Percentiles rank a stretch among this genome's conserved stretches.
Evolutionary conservation across 2,888 invertebrate genomes (phyloP).

Genomic region (Caenorhabditis parvicauda): DNA sequence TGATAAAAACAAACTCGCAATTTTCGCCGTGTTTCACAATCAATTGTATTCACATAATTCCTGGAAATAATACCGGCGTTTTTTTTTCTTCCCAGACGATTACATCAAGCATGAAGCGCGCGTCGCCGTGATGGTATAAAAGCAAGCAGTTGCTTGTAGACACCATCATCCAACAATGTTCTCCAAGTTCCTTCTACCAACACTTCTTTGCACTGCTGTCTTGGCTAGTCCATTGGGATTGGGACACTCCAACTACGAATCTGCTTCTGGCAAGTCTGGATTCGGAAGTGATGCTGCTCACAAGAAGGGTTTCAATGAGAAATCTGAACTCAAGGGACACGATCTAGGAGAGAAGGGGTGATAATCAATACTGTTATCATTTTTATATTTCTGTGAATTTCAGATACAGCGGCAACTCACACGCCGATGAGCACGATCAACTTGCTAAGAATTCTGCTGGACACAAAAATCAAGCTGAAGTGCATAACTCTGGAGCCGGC

Average conservation of each 20-base stretch:
- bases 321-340: constrained; percentile 34
- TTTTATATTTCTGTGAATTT: not conserved
- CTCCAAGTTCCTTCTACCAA: not conserved
- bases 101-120: not conserved
- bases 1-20: no score
- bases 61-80: no score
- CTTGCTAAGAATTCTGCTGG: constrained; percentile 31
- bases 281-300: constrained; percentile 37
- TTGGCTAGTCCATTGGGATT: constrained; percentile 8
- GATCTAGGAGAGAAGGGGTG: constrained; percentile 20
- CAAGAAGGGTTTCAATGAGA: constrained; percentile 26
- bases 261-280: constrained; percentile 23
- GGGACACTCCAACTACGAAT: constrained; percentile 25
- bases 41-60: no score
- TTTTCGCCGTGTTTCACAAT: no score
- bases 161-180: no score
- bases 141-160: not conserved
- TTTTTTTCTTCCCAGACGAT: no score
- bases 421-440: constrained; percentile 32
- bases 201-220: constrained; percentile 13
- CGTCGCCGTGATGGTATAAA: not conserved
- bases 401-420: constrained; percentile 27
- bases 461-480: constrained; percentile 33
- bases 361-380: not conserved
- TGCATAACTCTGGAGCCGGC: constrained; percentile 34